Conservation (phyloP, 2,113 vertebrate genomes). For the Phodopus roborovskii region DNA sequence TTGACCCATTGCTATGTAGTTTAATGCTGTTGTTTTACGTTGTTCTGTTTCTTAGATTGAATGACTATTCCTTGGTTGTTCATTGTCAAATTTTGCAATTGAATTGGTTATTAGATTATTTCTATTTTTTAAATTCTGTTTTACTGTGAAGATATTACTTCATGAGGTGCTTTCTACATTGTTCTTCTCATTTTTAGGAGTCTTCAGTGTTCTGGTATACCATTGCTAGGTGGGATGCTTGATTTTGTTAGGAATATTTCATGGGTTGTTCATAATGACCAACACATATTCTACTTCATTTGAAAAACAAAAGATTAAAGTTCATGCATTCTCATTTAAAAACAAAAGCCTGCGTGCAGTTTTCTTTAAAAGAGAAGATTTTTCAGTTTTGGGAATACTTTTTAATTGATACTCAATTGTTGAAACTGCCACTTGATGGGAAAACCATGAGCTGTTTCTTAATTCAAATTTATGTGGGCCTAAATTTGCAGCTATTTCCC, state of each 20-base stretch:
- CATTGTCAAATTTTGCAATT: not conserved
- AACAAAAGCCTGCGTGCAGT: not conserved
- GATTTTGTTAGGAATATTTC: constrained; percentile 29
- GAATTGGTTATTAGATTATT: constrained; percentile 37
- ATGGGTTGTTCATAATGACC: not conserved
- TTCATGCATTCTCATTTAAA: not conserved
- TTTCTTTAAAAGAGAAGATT: not conserved
- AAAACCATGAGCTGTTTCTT: constrained; percentile 22
- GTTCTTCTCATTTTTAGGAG: not conserved
- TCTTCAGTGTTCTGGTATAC: not conserved
- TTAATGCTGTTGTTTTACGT: not conserved
- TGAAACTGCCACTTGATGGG: not conserved
- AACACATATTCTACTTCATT: constrained; percentile 4
- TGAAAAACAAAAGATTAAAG: constrained; percentile 17
- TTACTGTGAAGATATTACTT: not conserved
- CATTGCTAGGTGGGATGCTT: not conserved
- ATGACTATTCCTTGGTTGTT: not conserved
- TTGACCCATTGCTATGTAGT: not conserved
- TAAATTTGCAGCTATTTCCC: not conserved
- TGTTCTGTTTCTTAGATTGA: not conserved
- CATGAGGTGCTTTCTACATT: not conserved
- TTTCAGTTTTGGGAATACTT: constrained; percentile 30
- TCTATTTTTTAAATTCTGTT: constrained; percentile 27
- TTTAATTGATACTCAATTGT: constrained; percentile 11
- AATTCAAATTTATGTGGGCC: constrained; percentile 41